phyloP scores from a whole-genome alignment of 2,113 vertebrate genomes.

The Thymallus thymallus region DNA sequence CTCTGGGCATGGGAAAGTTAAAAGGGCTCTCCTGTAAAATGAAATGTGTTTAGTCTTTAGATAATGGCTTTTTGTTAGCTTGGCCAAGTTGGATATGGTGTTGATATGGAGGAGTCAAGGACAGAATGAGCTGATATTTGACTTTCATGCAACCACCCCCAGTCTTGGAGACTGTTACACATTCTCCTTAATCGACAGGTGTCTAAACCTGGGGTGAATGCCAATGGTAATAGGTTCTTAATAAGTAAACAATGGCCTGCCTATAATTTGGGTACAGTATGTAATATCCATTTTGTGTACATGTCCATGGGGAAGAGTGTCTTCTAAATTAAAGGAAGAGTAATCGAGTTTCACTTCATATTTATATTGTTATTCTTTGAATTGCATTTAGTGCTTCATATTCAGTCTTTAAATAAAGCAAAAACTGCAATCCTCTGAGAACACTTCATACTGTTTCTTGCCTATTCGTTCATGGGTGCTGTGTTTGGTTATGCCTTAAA shows the following conservation, averaged over 20 bases:
- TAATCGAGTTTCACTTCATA: too few relatives aligned
- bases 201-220: neutral
- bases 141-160: neutral
- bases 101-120: constrained; percentile 5
- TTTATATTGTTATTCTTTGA: constrained; percentile 57
- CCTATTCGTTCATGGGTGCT: too few relatives aligned
- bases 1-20: neutral
- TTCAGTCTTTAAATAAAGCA: too few relatives aligned
- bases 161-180: neutral
- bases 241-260: neutral
- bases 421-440: too few relatives aligned
- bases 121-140: neutral
- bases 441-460: too few relatives aligned
- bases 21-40: neutral
- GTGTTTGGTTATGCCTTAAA: too few relatives aligned
- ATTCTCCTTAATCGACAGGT: neutral
- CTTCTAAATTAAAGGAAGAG: neutral
- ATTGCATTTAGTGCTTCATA: too few relatives aligned
- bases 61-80: neutral
- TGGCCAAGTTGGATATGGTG: neutral
- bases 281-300: neutral
- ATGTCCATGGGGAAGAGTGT: too few relatives aligned
- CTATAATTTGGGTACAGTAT: neutral
- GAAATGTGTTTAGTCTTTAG: constrained; percentile 1
- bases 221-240: neutral